A percentile compares a stretch with the other conserved stretches of the same genome.
These are phyloP conservation scores for Tribolium madens DNA, from an alignment of 1,140 invertebrate species.

Conservation along the genomic window DNA sequence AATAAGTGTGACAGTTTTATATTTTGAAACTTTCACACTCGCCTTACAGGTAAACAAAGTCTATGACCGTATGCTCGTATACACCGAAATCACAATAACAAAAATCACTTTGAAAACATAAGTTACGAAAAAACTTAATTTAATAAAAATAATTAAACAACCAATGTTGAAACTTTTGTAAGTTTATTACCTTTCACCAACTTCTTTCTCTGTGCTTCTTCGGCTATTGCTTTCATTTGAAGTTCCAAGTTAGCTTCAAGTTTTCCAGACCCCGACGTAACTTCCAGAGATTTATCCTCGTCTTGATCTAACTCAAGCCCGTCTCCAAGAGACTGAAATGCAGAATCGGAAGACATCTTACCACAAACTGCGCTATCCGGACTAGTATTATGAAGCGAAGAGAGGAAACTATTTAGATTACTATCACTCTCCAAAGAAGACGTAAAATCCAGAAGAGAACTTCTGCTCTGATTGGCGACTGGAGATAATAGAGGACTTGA, in stretches of 20 bases:
- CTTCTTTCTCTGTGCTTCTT: conserved; percentile 62
- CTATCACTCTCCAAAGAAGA: conserved; percentile 60
- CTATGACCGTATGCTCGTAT: neutral
- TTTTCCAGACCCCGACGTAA: conserved; percentile 65
- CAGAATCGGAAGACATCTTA: conserved; percentile 70
- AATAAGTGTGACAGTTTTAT: neutral
- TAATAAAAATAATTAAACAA: no score
- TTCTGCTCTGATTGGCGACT: conserved; percentile 46
- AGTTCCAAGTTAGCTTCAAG: conserved; percentile 67
- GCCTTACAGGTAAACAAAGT: neutral
- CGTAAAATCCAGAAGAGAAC: conserved; percentile 56
- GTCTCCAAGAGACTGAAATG: conserved; percentile 64
- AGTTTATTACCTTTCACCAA: conserved; percentile 53
- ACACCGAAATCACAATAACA: no score
- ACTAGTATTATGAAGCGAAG: conserved; percentile 53
- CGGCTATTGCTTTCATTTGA: conserved; percentile 65
- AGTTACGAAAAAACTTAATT: no score
- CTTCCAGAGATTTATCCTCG: conserved; percentile 56
- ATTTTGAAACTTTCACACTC: neutral
- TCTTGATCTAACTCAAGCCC: conserved; percentile 62
- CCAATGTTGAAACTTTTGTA: no score
- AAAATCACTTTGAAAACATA: no score
- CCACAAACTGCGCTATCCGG: conserved; percentile 70
- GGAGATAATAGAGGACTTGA: conserved; percentile 36
- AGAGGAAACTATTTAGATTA: conserved; percentile 54